A percentile compares a stretch with the other conserved stretches of the same genome.
Evolutionary conservation across 2,113 vertebrate species (phyloP).

Genomic region (Sardina pilchardus): DNA sequence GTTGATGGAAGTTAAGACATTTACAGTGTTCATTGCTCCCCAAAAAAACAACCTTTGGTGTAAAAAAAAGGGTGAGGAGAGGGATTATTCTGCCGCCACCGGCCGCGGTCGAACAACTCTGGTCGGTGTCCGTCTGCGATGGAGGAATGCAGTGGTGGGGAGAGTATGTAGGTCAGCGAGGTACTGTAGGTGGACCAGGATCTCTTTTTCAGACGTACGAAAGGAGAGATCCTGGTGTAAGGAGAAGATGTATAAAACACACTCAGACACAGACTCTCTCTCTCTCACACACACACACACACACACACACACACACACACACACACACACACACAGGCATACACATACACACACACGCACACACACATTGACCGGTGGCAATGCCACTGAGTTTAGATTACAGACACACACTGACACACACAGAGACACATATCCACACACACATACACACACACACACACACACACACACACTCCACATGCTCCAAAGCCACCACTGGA

Average conservation of each 20-base stretch:
- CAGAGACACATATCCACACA: neutral
- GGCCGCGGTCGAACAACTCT: neutral
- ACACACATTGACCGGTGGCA: neutral
- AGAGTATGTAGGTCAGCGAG: conserved; percentile 50
- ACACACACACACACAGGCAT: neutral
- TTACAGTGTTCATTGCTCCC: neutral
- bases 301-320: neutral
- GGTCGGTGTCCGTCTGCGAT: neutral
- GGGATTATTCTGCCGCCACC: neutral
- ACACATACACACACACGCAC: neutral
- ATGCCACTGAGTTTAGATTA: too few species aligned
- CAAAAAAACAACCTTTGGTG: neutral
- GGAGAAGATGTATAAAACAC: conserved; percentile 4
- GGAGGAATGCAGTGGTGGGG: neutral
- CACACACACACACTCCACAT: neutral
- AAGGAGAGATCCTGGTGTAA: neutral
- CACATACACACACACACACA: neutral
- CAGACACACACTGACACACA: conserved; percentile 21
- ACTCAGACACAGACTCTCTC: neutral
- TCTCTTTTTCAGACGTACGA: neutral
- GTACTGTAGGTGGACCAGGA: conserved; percentile 34
- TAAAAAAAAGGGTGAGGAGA: neutral
- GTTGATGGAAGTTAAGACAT: neutral
- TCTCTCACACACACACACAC: neutral
- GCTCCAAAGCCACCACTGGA: neutral